Evolutionary conservation across 37 sponge, comb jelly and placozoan species (phyloP).

Genomic region (Aplysina aerophoba): DNA sequence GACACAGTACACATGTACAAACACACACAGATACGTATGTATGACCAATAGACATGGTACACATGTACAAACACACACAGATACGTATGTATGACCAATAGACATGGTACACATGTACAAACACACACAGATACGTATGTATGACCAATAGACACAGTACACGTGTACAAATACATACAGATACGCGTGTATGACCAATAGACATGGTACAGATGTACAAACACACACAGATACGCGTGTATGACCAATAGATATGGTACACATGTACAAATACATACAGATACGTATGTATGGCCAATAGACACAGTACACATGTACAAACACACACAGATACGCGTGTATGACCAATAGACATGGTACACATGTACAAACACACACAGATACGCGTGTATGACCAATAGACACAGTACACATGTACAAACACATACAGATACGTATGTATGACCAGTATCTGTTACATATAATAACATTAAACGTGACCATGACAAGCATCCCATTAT

Average conservation of each 20-base stretch:
- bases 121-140: not conserved
- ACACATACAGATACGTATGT: not conserved
- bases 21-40: no score
- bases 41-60: not conserved
- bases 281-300: no score
- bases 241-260: no score
- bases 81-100: not conserved
- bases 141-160: not conserved
- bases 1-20: no score
- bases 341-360: not conserved
- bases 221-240: constrained; percentile 4
- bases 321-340: not conserved
- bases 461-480: no score
- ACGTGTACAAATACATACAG: not conserved
- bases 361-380: constrained; percentile 1
- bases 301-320: not conserved
- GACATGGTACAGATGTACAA: not conserved
- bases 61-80: not conserved
- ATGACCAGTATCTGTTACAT: no score
- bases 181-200: not conserved
- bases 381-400: not conserved
- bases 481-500: no score
- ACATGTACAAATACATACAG: not conserved
- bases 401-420: not conserved
- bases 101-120: not conserved